Percentiles rank a stretch among this genome's conserved stretches.
Evolutionary conservation across 1,140 invertebrate genomes (phyloP).

Genomic region (Polypedilum vanderplanki): DNA sequence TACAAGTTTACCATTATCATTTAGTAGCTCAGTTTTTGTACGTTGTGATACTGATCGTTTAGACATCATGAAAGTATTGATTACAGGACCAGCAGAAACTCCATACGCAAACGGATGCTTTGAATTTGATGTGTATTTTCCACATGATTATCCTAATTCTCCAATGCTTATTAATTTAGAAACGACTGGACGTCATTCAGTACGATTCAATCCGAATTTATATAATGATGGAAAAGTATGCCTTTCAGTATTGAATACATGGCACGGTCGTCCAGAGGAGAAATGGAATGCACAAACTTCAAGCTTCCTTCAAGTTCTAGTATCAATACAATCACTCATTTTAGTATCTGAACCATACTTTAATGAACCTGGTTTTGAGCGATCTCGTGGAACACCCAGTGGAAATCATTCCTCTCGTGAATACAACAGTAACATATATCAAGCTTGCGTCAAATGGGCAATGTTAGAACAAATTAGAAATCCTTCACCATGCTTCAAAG

Average conservation of each 20-base stretch:
- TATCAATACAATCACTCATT: slow-evolving; percentile 94
- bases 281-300: slow-evolving; percentile 97
- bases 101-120: slow-evolving; percentile 87
- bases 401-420: slow-evolving; percentile 83
- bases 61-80: slow-evolving; percentile 93
- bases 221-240: slow-evolving; percentile 97
- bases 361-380: slow-evolving; percentile 96
- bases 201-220: slow-evolving; percentile 95
- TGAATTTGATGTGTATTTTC: slow-evolving; percentile 87
- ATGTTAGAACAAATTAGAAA: slow-evolving; percentile 90
- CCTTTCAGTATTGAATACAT: slow-evolving; percentile 91
- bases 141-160: slow-evolving; percentile 73
- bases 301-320: slow-evolving; percentile 88
- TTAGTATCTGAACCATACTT: slow-evolving; percentile 95
- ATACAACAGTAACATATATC: slow-evolving; percentile 93
- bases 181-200: slow-evolving; percentile 87
- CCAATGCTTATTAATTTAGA: slow-evolving; percentile 86
- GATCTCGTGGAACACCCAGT: slow-evolving; percentile 78
- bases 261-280: slow-evolving; percentile 97
- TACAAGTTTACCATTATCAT: slow-evolving; percentile 85
- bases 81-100: slow-evolving; percentile 83
- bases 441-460: slow-evolving; percentile 91
- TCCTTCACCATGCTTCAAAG: slow-evolving; percentile 88
- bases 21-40: slow-evolving; percentile 92
- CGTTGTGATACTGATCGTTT: slow-evolving; percentile 88